Base-by-base conservation (phyloP, 2,797 vertebrate species). In the Phylloscopus collybita region DNA sequence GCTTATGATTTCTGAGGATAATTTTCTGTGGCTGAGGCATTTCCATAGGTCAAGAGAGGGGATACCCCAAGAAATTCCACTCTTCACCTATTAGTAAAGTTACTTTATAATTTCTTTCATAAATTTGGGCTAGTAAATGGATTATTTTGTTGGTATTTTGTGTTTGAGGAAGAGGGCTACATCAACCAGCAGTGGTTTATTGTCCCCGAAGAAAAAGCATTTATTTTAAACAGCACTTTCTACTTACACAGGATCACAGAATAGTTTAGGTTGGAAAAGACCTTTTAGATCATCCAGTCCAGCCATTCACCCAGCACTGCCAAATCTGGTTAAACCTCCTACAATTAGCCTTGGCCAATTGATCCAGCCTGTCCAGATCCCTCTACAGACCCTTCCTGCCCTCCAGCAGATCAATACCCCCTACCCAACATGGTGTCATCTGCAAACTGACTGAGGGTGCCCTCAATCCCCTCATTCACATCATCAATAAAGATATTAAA, bases 151-250 rank as follows among this genome's bases (percentile, higher is more conserved):
- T 72, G 30, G 6, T 53, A 25, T 54, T 88, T 51, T 1, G 0
- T 72, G 34, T 78, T 80, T 53, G 45, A 76, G 19, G 61, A 79
- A 0, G 3, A 69, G 26, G 29, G 64, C 71, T 79, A 23, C 34
- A 59, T 54, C 72, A 69, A 40, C 16, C 25, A 21, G 30, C 11
- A n/a, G 16, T 18, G 11, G 0, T 30, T 76, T 79, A 88, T 59
- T 53, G 19, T 36, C 22, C 14, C 61, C 23, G 61, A 62, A 69
- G 51, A 17, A 86, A 81, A 83, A 78, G 3, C 21, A 56, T 78
- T 80, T 61, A 84, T 95, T 97, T 96, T 93, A 91, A 93, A 92
- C n/a, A 50, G 8, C 30, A n/a, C 54, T 88, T 96, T 62, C 78
- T 93, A 83, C 83, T 95, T 91, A 83, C 25, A 59, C 42, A 42